phyloP scores from a whole-genome alignment of 2,797 vertebrate species.

The Halcyon badia region DNA sequence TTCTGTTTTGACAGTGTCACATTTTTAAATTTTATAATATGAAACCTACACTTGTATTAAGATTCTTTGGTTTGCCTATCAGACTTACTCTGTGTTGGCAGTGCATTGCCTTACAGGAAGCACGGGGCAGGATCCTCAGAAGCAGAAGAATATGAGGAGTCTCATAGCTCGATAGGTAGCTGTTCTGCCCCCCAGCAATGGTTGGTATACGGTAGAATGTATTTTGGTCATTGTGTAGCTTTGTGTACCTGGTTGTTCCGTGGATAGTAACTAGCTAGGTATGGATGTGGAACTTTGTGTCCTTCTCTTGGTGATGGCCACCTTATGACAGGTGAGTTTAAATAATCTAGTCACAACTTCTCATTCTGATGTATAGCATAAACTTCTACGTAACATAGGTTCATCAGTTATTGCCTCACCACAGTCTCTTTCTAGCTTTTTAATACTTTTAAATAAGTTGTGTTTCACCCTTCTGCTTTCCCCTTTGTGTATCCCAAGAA shows the following conservation, averaged over 20 bases:
- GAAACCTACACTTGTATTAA: not conserved
- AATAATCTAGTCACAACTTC: not conserved
- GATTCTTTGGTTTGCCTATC: not conserved
- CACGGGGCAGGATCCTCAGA: not conserved
- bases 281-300: not conserved
- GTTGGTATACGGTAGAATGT: not conserved
- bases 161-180: not conserved
- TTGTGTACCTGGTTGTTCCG: not conserved
- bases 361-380: not conserved
- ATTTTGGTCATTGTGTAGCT: not conserved
- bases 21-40: not conserved
- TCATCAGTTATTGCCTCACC: not conserved
- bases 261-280: not conserved
- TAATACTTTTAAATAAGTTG: not conserved
- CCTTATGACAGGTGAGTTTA: not conserved
- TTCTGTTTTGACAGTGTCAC: not conserved
- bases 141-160: not conserved
- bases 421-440: not conserved
- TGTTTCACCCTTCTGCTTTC: not conserved
- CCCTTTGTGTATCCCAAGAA: not conserved
- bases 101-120: not conserved
- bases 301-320: not conserved
- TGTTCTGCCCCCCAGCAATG: rapidly evolving
- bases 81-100: not conserved
- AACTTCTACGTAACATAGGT: rapidly evolving